Base-by-base conservation (phyloP, 2,797 vertebrate species). In the Masticophis lateralis region DNA sequence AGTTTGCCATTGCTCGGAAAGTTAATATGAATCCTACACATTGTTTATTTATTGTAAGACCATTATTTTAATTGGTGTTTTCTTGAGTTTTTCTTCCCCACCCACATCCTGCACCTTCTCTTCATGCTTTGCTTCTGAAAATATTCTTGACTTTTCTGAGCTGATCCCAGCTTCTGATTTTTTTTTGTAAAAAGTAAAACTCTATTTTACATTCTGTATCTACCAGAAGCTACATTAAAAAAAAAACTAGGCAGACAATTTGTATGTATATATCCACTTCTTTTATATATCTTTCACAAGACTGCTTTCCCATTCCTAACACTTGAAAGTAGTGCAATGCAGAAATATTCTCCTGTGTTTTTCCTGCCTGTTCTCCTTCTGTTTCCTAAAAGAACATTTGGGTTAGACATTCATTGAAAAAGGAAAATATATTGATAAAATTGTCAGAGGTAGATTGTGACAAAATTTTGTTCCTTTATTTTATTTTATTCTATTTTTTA, bases 1-100 rank as follows among this genome's bases (percentile, higher is more conserved):
- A 18, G 4, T 63, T 86, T 92, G 93, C 95, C 92, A 56, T 69
- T 94, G 0, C 53, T 28, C 5, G 53, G 3, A 63, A 93, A 43
- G 32, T 95, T 94, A 90, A n/a, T 83, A 91, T 94, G 93, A 83
- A 95, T 95, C 94, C 93, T 94, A 53, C 74, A 53, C 7, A n/a
- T 96, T 69, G 96, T 96, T 96, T 97, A 96, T 96, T 96, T 96
- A 95, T 95, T 94, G 86, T 87, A 94, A 96, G 91, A 93, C 57
- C 43, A 95, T 96, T 53, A 74, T 83, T 94, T 96, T 96, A 97
- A 96, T 96, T 96, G 95, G 86, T 61, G 89, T 90, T 95, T 96
- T 94, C 22, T 90, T 95, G 88, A 57, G 88, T 95, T n/a, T 92
- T 79, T 56, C 91, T 93, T 22, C 37, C 74, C 37, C 16, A 74